These are phyloP conservation scores for Pithys albifrons DNA, from an alignment of 2,113 vertebrate genomes.

Conservation along the genomic window DNA sequence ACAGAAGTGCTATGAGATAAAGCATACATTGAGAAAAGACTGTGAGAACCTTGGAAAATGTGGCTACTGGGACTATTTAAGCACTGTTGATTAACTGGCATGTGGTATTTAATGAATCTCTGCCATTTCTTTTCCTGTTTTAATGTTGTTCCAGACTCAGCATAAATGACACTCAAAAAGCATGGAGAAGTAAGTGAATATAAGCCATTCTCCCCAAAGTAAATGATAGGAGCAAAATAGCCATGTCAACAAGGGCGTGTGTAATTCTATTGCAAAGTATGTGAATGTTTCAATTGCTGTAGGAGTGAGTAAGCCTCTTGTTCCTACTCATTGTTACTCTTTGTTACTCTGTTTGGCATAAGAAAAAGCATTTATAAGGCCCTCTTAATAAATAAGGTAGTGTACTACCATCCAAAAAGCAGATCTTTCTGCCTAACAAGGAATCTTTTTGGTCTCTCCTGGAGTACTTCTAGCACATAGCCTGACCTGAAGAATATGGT, in stretches of 20 bases:
- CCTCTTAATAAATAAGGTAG: neutral
- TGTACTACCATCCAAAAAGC: neutral
- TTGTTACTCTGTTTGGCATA: neutral
- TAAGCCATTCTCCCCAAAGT: neutral
- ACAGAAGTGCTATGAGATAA: neutral
- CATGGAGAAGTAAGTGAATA: neutral
- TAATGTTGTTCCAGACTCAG: neutral
- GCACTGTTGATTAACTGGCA: neutral
- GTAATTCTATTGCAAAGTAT: neutral
- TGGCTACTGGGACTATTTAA: neutral
- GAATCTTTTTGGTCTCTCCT: neutral
- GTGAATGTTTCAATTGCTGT: neutral
- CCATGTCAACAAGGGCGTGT: neutral
- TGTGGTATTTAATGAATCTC: neutral
- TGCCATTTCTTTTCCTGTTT: neutral
- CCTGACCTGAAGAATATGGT: neutral
- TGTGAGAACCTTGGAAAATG: neutral
- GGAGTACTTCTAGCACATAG: neutral
- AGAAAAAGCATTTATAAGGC: neutral
- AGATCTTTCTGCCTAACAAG: neutral
- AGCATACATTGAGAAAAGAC: neutral
- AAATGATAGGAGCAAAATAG: neutral
- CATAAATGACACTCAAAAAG: neutral
- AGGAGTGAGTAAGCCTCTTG: neutral
- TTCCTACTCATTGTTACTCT: neutral